Evolutionary conservation across 2,113 vertebrate species (phyloP).

Genomic region (Corapipo altera): DNA sequence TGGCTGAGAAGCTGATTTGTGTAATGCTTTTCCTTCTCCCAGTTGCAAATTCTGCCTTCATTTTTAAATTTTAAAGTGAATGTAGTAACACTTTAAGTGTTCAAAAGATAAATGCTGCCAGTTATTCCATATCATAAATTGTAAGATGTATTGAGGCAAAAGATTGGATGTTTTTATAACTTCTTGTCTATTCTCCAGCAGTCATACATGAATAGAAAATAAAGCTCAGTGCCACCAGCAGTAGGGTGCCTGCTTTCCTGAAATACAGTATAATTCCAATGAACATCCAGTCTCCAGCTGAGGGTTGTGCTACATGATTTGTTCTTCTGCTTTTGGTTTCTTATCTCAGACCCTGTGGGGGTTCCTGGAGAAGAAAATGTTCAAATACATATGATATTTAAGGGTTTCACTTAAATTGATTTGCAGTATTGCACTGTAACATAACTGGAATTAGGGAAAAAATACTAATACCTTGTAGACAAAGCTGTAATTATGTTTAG

Average conservation of each 20-base stretch:
- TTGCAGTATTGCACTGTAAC: neutral
- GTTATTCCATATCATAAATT: neutral
- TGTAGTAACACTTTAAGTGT: neutral
- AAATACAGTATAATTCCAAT: neutral
- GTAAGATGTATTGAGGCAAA: neutral
- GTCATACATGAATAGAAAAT: neutral
- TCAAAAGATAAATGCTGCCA: constrained; percentile 18
- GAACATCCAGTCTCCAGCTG: neutral
- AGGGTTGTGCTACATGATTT: neutral
- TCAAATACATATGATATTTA: neutral
- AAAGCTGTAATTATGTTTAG: neutral
- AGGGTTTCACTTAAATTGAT: neutral
- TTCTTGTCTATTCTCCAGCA: neutral
- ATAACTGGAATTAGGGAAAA: neutral
- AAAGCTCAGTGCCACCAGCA: neutral
- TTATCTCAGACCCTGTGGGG: neutral
- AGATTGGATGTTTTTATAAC: neutral
- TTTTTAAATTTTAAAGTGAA: neutral
- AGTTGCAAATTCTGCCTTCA: neutral
- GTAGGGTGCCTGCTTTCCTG: neutral
- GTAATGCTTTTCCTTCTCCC: neutral
- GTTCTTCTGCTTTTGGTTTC: neutral
- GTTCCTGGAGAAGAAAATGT: neutral
- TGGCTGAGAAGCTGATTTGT: neutral
- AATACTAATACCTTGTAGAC: neutral